phyloP scores from a whole-genome alignment of 2,888 invertebrate genomes.

The Hirtodrosophila cameraria region DNA sequence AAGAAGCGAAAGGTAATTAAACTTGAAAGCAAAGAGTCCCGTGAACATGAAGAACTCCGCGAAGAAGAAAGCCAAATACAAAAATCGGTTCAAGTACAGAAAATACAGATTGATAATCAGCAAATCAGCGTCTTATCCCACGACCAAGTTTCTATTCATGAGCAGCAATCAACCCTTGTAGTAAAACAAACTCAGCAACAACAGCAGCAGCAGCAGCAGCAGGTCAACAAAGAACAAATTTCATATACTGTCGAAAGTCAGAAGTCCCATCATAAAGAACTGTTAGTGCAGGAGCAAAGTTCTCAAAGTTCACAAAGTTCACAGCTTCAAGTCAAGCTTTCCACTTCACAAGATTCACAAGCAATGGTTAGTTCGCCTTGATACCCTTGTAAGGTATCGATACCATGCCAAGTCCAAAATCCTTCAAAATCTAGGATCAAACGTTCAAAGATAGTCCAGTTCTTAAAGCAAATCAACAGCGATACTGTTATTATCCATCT shows the following conservation, averaged over 20 bases:
- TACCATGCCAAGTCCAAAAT: neutral
- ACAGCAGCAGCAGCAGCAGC: slow-evolving; percentile 5
- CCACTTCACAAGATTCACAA: neutral
- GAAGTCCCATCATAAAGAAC: slow-evolving; percentile 1
- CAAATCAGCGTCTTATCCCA: neutral
- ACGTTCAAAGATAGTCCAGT: neutral
- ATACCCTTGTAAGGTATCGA: neutral
- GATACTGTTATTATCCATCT: neutral
- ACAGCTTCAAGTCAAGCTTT: slow-evolving; percentile 2
- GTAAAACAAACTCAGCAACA: slow-evolving; percentile 2
- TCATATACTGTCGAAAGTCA: slow-evolving; percentile 16
- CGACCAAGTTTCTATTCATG: slow-evolving; percentile 1
- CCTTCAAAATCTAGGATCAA: neutral
- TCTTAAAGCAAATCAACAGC: slow-evolving; percentile 1
- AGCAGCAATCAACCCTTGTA: slow-evolving; percentile 17
- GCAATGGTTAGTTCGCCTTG: slow-evolving; percentile 11
- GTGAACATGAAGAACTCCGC: slow-evolving; percentile 8
- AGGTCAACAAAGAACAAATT: slow-evolving; percentile 10
- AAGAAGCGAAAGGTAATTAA: slow-evolving; percentile 84
- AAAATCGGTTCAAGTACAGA: slow-evolving; percentile 18
- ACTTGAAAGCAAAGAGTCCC: slow-evolving; percentile 8
- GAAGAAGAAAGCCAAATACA: neutral
- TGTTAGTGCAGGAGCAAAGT: slow-evolving; percentile 16
- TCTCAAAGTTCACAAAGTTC: too few species aligned
- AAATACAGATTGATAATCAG: slow-evolving; percentile 17